Conservation (phyloP, 2,797 vertebrate genomes). For the Otolemur crassicaudatus region DNA sequence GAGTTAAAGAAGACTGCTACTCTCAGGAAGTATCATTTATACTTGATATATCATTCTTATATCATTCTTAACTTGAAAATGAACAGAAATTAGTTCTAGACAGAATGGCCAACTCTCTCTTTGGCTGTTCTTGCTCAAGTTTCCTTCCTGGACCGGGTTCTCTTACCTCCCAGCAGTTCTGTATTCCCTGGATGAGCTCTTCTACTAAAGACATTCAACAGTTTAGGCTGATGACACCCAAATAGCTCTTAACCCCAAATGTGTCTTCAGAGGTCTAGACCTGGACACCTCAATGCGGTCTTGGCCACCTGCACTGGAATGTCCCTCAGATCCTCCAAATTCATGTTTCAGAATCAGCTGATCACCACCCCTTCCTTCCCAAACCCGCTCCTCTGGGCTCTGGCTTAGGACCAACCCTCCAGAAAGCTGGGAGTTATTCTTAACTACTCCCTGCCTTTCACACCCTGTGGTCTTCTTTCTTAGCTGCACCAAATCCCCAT, state of each 20-base stretch:
- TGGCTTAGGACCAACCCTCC: background rate
- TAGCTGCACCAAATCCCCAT: background rate
- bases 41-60: too few relatives aligned
- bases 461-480: background rate
- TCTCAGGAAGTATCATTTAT: background rate
- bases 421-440: background rate
- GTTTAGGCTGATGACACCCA: background rate
- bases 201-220: background rate
- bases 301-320: background rate
- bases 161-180: background rate
- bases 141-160: background rate
- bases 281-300: background rate
- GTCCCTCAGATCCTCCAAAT: background rate
- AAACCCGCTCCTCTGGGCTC: background rate
- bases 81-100: background rate
- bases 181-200: background rate
- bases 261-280: background rate
- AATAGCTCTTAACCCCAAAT: background rate
- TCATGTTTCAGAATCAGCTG: background rate
- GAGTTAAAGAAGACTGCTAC: background rate
- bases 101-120: background rate
- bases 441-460: background rate
- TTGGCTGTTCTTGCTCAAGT: background rate
- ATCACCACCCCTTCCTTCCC: background rate
- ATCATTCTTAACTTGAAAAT: background rate